Evolutionary conservation across 2,888 invertebrate species (phyloP).

Genomic region (Plagodis dolabraria): DNA sequence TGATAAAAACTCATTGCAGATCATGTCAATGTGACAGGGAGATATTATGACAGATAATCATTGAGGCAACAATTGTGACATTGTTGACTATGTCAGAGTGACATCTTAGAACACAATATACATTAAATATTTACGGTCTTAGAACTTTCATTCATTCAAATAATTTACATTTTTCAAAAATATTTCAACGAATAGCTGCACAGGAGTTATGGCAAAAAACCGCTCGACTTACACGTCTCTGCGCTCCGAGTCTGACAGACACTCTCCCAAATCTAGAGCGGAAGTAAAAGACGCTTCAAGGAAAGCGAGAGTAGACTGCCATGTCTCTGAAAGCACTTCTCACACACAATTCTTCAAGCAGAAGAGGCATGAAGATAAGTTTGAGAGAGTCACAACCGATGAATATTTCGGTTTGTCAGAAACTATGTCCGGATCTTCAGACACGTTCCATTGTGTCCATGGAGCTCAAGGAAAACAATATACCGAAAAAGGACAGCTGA

Average conservation of each 20-base stretch:
- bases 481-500: constrained; percentile 54
- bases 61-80: no score
- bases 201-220: not conserved
- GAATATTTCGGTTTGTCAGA: constrained; percentile 54
- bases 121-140: no score
- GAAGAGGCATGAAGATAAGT: constrained; percentile 40
- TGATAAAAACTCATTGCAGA: no score
- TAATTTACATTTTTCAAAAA: no score
- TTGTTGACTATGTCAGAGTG: no score
- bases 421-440: constrained; percentile 60
- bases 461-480: constrained; percentile 57
- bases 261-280: constrained; percentile 5
- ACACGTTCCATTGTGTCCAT: constrained; percentile 60
- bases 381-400: constrained; percentile 51
- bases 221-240: constrained; percentile 5
- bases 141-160: no score
- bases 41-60: no score
- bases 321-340: constrained; percentile 46
- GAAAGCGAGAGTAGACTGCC: constrained; percentile 46
- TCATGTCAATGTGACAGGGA: no score
- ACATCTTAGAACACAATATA: no score
- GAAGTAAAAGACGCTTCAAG: constrained; percentile 25
- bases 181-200: not conserved
- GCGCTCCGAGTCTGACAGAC: constrained; percentile 15
- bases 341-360: constrained; percentile 62